Evolutionary conservation across 2,888 invertebrate genomes (phyloP), one percentile per base, ranked within the genome.

Genomic region (Blomia tropicalis): DNA sequence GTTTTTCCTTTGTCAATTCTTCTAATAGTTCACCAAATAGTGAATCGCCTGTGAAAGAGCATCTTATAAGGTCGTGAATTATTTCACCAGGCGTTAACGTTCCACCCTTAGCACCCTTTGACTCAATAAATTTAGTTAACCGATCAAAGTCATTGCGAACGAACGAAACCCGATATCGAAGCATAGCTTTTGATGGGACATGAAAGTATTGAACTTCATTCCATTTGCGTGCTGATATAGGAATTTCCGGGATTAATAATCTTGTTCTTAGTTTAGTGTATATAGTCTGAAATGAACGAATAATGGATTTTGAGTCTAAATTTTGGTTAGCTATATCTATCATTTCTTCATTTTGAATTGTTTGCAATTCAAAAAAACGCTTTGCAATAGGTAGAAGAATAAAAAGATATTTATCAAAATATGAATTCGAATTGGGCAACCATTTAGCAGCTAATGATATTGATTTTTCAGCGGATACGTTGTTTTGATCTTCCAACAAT

Each of bases 331-430:
- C 22, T 2, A 23, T 22, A 2, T 27, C 2, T 5, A 29, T 2
- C 30, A 32, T 36, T 31, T 31, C 56, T 27, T 4, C 29, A 14
- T 19, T 27, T 2, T 2, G 14, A 19, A 19, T 22, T 47, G 47
- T 3, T 1, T 19, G 1, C 11, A 60, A 23, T 58, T 61, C 17
- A 19, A 31, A 43, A 23, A 61, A 61, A 4, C 19, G 2, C 27
- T 43, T 27, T 11, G 41, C 53, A 29, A 61, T 54, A 29, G 41
- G 17, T 44, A 5, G 2, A 27, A 41, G 32, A 22, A 61, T 56
- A 14, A 27, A 54, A 2, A 61, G 14, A 30, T 61, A 61, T 58
- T 61, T 61, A 23, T 61, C 61, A 54, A 61, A 61, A 30, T 54
- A 43, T 27, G 32, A 36, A n/a, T 22, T 5, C 22, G 31, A 32